These are phyloP conservation scores for Crotalus tigris DNA, from an alignment of 2,113 vertebrate species.

Conservation along the genomic window DNA sequence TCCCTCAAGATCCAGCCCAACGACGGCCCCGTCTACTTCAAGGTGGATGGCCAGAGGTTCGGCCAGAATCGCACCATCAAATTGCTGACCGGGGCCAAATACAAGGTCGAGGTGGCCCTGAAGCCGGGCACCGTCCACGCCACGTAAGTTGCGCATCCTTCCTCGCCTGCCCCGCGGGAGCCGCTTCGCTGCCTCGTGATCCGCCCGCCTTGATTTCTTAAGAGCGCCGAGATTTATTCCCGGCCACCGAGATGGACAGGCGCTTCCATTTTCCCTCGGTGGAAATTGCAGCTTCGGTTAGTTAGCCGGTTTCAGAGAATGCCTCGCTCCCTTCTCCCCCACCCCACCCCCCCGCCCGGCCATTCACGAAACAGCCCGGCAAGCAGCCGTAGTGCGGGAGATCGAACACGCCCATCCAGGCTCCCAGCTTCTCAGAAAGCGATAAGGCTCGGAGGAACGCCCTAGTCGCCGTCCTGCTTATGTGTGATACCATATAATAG, in stretches of 20 bases:
- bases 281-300: too few relatives aligned
- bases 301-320: rapidly evolving
- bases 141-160: slow-evolving; percentile 76
- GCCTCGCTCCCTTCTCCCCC: not conserved
- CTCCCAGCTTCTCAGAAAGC: not conserved
- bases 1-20: slow-evolving; percentile 91
- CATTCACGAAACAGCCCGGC: too few relatives aligned
- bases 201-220: not conserved
- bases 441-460: not conserved
- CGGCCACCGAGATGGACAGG: not conserved
- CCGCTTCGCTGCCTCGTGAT: not conserved
- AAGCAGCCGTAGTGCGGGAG: not conserved
- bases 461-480: not conserved
- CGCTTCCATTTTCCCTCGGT: not conserved
- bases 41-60: slow-evolving; percentile 92
- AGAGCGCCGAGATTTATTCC: not conserved
- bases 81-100: slow-evolving; percentile 92
- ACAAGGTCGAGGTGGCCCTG: slow-evolving; percentile 87
- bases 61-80: slow-evolving; percentile 96
- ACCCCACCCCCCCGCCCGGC: not conserved
- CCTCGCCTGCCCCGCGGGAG: not conserved
- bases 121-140: slow-evolving; percentile 86
- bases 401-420: not conserved
- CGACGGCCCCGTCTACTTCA: slow-evolving; percentile 89
- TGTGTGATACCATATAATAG: not conserved